These are phyloP conservation scores for Sitta europaea DNA, from an alignment of 2,113 vertebrate species.

Conservation along the genomic window DNA sequence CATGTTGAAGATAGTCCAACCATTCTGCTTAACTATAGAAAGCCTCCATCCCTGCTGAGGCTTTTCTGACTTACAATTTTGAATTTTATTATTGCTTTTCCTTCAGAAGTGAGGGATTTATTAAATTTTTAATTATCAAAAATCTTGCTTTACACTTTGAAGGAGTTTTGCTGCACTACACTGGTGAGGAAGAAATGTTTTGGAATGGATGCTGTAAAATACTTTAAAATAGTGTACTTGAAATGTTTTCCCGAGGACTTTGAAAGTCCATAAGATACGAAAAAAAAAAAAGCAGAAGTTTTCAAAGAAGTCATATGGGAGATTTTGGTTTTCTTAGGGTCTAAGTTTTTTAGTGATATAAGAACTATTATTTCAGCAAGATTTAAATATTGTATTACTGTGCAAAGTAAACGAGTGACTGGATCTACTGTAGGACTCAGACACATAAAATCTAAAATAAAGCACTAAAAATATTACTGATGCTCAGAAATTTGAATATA, in stretches of 20 bases:
- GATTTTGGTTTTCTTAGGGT: background rate
- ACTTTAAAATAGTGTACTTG: background rate
- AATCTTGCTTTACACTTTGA: background rate
- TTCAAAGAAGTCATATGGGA: background rate
- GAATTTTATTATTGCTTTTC: background rate
- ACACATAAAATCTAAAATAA: background rate
- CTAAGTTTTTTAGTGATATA: background rate
- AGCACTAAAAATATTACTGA: background rate
- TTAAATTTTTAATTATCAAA: background rate
- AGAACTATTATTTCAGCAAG: background rate
- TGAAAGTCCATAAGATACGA: background rate
- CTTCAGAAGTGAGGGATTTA: background rate
- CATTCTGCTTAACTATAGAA: background rate
- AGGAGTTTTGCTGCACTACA: background rate
- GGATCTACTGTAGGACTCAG: background rate
- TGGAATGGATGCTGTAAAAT: background rate
- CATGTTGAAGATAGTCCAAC: background rate
- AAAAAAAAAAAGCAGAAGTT: background rate
- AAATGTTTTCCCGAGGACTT: background rate
- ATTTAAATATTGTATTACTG: background rate
- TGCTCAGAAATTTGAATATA: background rate
- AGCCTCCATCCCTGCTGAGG: background rate
- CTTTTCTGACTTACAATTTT: background rate
- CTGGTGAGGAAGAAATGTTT: background rate
- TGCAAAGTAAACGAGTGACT: background rate